These are phyloP conservation scores for Oreotrochilus melanogaster DNA, from an alignment of 2,113 vertebrate species.

Conservation along the genomic window DNA sequence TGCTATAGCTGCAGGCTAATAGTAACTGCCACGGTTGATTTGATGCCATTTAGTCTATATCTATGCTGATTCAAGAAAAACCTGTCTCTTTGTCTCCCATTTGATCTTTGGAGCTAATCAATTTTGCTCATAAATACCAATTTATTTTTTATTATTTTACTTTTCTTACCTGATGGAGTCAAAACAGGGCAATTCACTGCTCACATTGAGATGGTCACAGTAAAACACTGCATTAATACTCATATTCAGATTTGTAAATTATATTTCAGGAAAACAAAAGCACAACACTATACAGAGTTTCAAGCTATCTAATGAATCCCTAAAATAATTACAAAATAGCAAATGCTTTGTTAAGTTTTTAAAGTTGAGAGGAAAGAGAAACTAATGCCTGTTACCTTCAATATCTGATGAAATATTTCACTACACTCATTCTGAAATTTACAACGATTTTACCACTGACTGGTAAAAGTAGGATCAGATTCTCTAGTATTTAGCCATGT, in stretches of 20 bases:
- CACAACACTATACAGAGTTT: background rate
- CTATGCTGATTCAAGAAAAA: background rate
- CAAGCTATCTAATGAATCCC: background rate
- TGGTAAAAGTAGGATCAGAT: background rate
- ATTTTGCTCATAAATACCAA: background rate
- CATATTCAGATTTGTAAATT: background rate
- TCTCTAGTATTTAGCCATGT: background rate
- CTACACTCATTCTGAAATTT: background rate
- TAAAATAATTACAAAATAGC: background rate
- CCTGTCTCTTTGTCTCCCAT: background rate
- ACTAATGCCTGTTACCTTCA: background rate
- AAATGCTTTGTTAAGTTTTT: background rate
- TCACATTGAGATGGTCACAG: background rate
- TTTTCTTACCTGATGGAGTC: background rate
- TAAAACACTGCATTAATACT: background rate
- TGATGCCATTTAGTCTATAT: conserved; percentile 18
- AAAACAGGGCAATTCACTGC: background rate
- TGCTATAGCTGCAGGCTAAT: conserved; percentile 69
- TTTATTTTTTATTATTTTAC: background rate
- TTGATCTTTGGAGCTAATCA: conserved; percentile 26
- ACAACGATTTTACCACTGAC: background rate
- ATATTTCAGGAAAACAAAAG: background rate
- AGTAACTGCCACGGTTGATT: conserved; percentile 45
- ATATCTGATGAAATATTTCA: background rate
- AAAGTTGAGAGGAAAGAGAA: background rate